Evolutionary conservation across 2,888 invertebrate species (phyloP).

Genomic region (Chalcosyrphus nemorum): DNA sequence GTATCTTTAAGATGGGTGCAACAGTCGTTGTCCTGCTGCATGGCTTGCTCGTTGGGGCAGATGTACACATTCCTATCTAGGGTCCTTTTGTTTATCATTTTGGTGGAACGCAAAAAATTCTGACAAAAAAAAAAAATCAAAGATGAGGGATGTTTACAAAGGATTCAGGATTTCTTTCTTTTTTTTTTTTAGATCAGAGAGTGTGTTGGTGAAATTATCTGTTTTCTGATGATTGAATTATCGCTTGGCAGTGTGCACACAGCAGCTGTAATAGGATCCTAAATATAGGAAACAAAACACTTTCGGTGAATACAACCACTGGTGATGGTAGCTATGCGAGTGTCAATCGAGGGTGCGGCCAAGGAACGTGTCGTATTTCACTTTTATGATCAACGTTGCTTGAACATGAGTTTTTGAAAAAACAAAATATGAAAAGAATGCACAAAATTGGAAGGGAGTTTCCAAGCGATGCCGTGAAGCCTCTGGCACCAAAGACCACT

Average conservation of each 20-base stretch:
- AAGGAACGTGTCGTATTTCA: conserved; percentile 67
- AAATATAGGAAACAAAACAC: conserved; percentile 52
- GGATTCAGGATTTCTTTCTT: conserved; percentile 37
- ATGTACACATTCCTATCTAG: conserved; percentile 62
- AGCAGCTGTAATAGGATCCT: conserved; percentile 70
- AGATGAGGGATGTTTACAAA: conserved; percentile 59
- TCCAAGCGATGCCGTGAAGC: too few relatives aligned
- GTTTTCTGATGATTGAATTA: conserved; percentile 54
- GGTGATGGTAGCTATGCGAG: conserved; percentile 47
- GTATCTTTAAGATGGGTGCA: conserved; percentile 27
- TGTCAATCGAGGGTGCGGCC: conserved; percentile 55
- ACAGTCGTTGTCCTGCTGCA: conserved; percentile 11
- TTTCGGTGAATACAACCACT: conserved; percentile 27
- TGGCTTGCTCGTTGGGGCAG: conserved; percentile 58
- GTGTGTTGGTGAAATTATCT: conserved; percentile 32
- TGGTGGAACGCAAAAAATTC: not conserved
- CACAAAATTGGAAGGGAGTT: too few relatives aligned
- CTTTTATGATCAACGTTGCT: not conserved
- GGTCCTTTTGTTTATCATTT: conserved; percentile 39
- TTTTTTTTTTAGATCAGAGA: conserved; percentile 8
- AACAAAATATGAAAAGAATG: not conserved
- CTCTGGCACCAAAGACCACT: too few relatives aligned
- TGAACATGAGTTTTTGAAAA: not conserved
- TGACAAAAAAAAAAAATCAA: conserved; percentile 31
- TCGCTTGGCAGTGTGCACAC: conserved; percentile 27